Conservation (phyloP, 1,140 invertebrate species). For the Zelostemma sp. region DNA sequence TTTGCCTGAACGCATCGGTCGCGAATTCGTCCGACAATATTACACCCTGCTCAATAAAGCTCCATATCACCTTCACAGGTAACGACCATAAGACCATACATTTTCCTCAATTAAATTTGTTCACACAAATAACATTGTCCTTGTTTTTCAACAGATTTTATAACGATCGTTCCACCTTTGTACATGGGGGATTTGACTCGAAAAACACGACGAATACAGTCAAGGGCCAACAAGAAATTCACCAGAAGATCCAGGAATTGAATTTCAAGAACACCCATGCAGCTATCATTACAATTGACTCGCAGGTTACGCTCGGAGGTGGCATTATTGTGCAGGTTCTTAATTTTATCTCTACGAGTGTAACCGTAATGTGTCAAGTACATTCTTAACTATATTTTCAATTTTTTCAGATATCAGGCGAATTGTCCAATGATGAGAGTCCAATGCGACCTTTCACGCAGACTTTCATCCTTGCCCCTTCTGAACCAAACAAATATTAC, state of each 20-base stretch:
- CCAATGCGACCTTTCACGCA: constrained; percentile 98
- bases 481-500: constrained; percentile 96
- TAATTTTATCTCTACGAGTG: neutral
- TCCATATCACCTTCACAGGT: constrained; percentile 90
- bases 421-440: constrained; percentile 94
- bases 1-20: constrained; percentile 91
- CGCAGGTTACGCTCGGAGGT: constrained; percentile 91
- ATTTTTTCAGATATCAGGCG: constrained; percentile 85
- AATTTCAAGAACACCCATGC: constrained; percentile 97
- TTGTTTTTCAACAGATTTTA: constrained; percentile 83
- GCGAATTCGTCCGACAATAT: constrained; percentile 98
- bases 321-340: constrained; percentile 93
- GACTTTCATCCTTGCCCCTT: constrained; percentile 95
- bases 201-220: constrained; percentile 84
- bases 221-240: constrained; percentile 93
- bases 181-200: constrained; percentile 91
- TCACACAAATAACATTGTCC: too few species aligned
- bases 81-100: too few species aligned
- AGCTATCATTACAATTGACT: constrained; percentile 94
- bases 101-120: neutral
- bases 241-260: constrained; percentile 94
- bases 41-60: constrained; percentile 94
- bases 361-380: too few species aligned
- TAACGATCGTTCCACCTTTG: constrained; percentile 94
- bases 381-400: too few species aligned